phyloP scores from a whole-genome alignment of 1,140 invertebrate species.

The Metopolophium dirhodum region DNA sequence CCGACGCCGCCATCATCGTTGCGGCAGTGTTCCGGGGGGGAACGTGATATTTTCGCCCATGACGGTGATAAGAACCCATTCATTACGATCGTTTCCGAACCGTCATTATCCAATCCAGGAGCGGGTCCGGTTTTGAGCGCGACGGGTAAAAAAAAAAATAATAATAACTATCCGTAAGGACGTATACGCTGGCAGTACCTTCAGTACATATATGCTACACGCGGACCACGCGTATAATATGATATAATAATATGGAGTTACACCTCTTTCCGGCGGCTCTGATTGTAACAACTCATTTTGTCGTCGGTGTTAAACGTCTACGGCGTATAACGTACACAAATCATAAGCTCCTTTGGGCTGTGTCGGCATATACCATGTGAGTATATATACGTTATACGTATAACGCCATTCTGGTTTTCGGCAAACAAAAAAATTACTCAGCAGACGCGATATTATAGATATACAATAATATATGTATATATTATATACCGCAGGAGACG shows the following conservation, averaged over 20 bases:
- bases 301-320: slow-evolving; percentile 45
- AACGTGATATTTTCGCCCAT: slow-evolving; percentile 54
- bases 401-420: slow-evolving; percentile 50
- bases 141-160: not conserved
- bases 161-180: not conserved
- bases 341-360: slow-evolving; percentile 43
- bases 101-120: slow-evolving; percentile 54
- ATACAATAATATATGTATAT: slow-evolving; percentile 4
- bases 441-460: slow-evolving; percentile 23
- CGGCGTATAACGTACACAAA: not conserved
- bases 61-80: slow-evolving; percentile 50
- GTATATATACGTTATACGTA: not conserved
- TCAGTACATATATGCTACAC: not conserved
- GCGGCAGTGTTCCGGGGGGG: not conserved
- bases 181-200: not conserved
- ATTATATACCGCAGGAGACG: slow-evolving; percentile 7
- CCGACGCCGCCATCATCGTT: slow-evolving; percentile 23
- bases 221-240: slow-evolving; percentile 9
- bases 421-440: slow-evolving; percentile 46
- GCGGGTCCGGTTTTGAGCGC: slow-evolving; percentile 40
- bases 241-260: not conserved
- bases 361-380: not conserved
- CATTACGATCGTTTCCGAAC: slow-evolving; percentile 54
- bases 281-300: slow-evolving; percentile 55
- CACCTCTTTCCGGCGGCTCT: slow-evolving; percentile 48